Evolutionary conservation across 1,140 invertebrate species (phyloP).

Genomic region (Neoseiulus cucumeris): DNA sequence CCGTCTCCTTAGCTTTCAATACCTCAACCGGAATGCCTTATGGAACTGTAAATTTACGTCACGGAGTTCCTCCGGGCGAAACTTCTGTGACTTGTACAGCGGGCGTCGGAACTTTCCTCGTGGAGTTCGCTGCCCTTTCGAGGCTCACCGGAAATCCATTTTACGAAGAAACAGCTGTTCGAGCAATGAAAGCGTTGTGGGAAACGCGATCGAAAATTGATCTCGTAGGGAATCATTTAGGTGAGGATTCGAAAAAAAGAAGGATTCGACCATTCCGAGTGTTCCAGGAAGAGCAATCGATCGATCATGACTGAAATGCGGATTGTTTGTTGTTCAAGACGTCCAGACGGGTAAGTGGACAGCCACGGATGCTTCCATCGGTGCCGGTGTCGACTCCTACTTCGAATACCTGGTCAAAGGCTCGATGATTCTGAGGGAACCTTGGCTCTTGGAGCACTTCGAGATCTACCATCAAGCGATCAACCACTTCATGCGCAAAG

Average conservation of each 20-base stretch:
- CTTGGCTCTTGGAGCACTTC: conserved; percentile 50
- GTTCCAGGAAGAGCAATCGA: too few relatives aligned
- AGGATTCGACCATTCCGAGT: too few relatives aligned
- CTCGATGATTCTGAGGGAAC: conserved; percentile 44
- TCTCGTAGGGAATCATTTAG: conserved; percentile 31
- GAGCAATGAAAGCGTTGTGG: conserved; percentile 72
- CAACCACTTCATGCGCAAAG: conserved; percentile 63
- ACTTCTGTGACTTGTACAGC: conserved; percentile 93
- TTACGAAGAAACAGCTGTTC: conserved; percentile 78
- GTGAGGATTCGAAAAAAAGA: neutral
- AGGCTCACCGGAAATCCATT: conserved; percentile 80
- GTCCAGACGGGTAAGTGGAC: conserved; percentile 87
- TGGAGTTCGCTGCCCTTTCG: conserved; percentile 90
- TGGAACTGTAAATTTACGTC: conserved; percentile 75
- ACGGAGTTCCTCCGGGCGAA: conserved; percentile 81
- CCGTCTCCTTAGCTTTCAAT: conserved; percentile 31
- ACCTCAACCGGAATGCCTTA: conserved; percentile 79
- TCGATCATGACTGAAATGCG: too few relatives aligned
- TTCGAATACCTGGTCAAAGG: conserved; percentile 98
- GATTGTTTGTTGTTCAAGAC: conserved; percentile 32
- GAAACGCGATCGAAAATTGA: conserved; percentile 65
- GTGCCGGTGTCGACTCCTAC: conserved; percentile 91
- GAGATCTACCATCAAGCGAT: conserved; percentile 46
- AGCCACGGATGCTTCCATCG: conserved; percentile 73
- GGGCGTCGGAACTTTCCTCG: conserved; percentile 79